These are phyloP conservation scores for Drosophila rhopaloa DNA, from an alignment of 1,140 invertebrate genomes.

Conservation along the genomic window DNA sequence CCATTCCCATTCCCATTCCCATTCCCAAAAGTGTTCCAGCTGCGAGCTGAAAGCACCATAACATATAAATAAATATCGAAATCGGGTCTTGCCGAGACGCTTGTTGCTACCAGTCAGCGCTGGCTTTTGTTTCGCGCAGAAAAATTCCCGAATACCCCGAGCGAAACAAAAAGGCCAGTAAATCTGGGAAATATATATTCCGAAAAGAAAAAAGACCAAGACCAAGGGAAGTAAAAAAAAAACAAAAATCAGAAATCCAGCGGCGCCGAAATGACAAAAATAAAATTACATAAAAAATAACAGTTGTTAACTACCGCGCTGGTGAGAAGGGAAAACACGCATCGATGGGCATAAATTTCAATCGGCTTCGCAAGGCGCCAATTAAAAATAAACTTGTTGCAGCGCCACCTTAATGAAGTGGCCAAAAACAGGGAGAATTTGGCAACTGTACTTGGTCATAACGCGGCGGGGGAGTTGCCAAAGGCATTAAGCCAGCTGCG, in stretches of 20 bases:
- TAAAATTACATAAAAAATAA: conserved; percentile 83
- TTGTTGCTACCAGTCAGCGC: conserved; percentile 80
- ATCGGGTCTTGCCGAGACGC: conserved; percentile 74
- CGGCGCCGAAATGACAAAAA: conserved; percentile 82
- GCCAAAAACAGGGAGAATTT: conserved; percentile 53
- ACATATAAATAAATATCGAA: conserved; percentile 79
- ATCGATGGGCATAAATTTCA: conserved; percentile 59
- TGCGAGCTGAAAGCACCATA: conserved; percentile 57
- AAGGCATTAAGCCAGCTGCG: neutral
- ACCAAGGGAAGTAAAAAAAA: too few species aligned
- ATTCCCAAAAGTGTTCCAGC: conserved; percentile 57
- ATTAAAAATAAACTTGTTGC: conserved; percentile 82
- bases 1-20: conserved; percentile 5
- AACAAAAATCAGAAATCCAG: conserved; percentile 48
- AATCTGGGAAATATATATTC: conserved; percentile 47
- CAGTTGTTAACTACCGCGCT: conserved; percentile 77
- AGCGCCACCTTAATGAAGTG: conserved; percentile 76
- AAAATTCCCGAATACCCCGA: conserved; percentile 26
- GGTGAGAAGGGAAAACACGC: neutral
- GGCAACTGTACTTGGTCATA: conserved; percentile 56
- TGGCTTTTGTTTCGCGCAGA: conserved; percentile 68
- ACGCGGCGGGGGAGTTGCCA: conserved; percentile 34
- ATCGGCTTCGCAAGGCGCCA: conserved; percentile 59
- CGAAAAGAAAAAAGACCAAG: conserved; percentile 19
- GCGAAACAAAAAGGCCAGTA: conserved; percentile 22